Base-by-base conservation (phyloP, 2,113 vertebrate genomes). In the Bubo blakistoni region DNA sequence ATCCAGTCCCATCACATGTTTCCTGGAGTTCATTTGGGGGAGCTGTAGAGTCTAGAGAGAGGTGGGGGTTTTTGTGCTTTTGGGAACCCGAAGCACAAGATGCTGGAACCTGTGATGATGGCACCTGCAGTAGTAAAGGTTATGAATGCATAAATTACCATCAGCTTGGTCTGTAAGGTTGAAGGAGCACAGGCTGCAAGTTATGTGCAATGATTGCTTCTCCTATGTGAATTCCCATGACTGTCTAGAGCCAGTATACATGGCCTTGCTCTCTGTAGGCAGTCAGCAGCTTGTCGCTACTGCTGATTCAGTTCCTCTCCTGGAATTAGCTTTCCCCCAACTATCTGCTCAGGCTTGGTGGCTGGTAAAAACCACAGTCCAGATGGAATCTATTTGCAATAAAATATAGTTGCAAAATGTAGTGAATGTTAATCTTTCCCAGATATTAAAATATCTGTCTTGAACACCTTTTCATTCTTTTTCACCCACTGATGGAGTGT, bases 51-150 rank as follows among this genome's bases (percentile, higher is more conserved):
- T 11, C 52, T 46, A 2, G 36, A 47, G 42, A 42, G 10, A 6
- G 2, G 2, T 36, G 29, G 2, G 2, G 6, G 6, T 0, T 5
- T 22, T 86, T 51, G 22, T 83, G 59, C n/a, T 47, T 77, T 63
- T 54, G 74, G 34, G 24, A 66, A 20, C 29, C 46, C 52, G 46
- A 89, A 81, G 30, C 34, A 21, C 10, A 51, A 86, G 52, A 34
- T 36, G 8, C 36, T 87, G 22, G 67, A 69, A 81, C 51, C n/a
- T n/a, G n/a, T n/a, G n/a, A n/a, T n/a, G n/a, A n/a, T n/a, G n/a
- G n/a, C n/a, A n/a, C n/a, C n/a, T n/a, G n/a, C n/a, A n/a, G n/a
- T n/a, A n/a, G n/a, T n/a, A n/a, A n/a, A n/a, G n/a, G n/a, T n/a
- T n/a, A n/a, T n/a, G n/a, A n/a, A n/a, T n/a, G n/a, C n/a, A n/a